Percentiles rank a stretch among this genome's conserved stretches.
These are phyloP conservation scores for Baccha elongata DNA, from an alignment of 2,888 invertebrate genomes.

Conservation along the genomic window DNA sequence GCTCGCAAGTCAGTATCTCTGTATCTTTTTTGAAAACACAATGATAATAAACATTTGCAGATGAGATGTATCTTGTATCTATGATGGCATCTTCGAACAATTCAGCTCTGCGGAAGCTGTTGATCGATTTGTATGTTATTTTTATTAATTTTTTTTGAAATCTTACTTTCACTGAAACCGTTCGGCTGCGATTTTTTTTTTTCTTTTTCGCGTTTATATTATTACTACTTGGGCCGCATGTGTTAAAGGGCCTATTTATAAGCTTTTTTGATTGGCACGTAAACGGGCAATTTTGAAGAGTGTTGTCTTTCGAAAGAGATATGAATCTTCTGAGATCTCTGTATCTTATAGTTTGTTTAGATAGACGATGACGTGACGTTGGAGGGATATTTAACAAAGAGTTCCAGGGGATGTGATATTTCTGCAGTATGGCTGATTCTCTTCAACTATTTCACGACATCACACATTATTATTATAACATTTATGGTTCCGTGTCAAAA, in stretches of 20 bases:
- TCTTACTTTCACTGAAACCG: slow-evolving; percentile 40
- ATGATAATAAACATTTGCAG: slow-evolving; percentile 61
- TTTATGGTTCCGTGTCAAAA: slow-evolving; percentile 67
- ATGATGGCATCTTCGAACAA: slow-evolving; percentile 21
- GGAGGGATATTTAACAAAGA: slow-evolving; percentile 34
- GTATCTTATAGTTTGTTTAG: slow-evolving; percentile 53
- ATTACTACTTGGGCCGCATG: slow-evolving; percentile 52
- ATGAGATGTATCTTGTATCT: slow-evolving; percentile 40
- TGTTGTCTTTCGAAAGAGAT: slow-evolving; percentile 47
- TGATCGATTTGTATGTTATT: slow-evolving; percentile 68
- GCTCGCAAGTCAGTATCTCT: slow-evolving; percentile 12
- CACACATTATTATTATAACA: slow-evolving; percentile 68
- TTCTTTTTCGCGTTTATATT: slow-evolving; percentile 66
- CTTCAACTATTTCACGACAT: slow-evolving; percentile 43
- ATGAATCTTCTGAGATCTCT: not conserved
- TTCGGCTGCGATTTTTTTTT: slow-evolving; percentile 29
- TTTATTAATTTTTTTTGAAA: slow-evolving; percentile 33
- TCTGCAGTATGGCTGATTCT: slow-evolving; percentile 8
- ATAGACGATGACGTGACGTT: slow-evolving; percentile 27
- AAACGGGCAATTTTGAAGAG: slow-evolving; percentile 59
- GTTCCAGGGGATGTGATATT: slow-evolving; percentile 37
- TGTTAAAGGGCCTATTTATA: slow-evolving; percentile 63
- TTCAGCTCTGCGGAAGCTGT: slow-evolving; percentile 55
- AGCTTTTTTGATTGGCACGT: slow-evolving; percentile 69
- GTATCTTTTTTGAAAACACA: slow-evolving; percentile 62